Evolutionary conservation across 2,797 vertebrate genomes (phyloP), one percentile per base, ranked within the genome.

Genomic region (Channallabes apus): DNA sequence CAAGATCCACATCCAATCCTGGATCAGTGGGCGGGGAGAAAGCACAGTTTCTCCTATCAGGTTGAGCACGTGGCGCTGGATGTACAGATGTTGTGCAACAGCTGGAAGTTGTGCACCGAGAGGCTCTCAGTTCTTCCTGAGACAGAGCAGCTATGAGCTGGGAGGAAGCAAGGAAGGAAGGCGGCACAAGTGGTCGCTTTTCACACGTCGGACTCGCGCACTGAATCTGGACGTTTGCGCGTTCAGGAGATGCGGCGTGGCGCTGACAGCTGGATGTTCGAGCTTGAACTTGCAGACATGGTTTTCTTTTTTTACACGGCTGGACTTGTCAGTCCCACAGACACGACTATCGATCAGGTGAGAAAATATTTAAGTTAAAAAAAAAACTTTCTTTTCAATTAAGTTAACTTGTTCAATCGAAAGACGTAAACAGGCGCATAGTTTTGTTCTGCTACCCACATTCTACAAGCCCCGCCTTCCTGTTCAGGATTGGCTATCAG

Each of bases 221-320:
- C 67, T 65, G 1, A 51, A 41, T 35, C 32, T 77, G 38, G 17
- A 68, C 3, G 79, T 76, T 65, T 82, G 79, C 88, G 90, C 82
- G 89, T 91, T 78, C 82, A 46, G 64, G 89, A 32, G 54, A 88
- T 65, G 62, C 86, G 62, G 82, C 79, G 84, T 76, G 65, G 6
- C 38, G 17, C 80, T 41, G 61, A 81, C 76, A 80, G 54, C 84
- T 86, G 88, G 73, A 18, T 90, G 90, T 65, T 67, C 32, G 27
- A 41, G 78, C 38, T 56, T 38, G 46, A 29, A 41, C 7, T 86
- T 89, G 88, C 38, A 18, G 35, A 92, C 77, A 96, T 96, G 95
- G 94, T 94, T 88, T 87, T 96, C 90, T 94, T 96, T 91, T 86
- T 96, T 87, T 93, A 94, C 88, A 87, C 91, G n/a, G 92, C 91